Evolutionary conservation across 2,113 vertebrate genomes (phyloP), one percentile per base, ranked within the genome.

Genomic region (Circaetus cinerascens): DNA sequence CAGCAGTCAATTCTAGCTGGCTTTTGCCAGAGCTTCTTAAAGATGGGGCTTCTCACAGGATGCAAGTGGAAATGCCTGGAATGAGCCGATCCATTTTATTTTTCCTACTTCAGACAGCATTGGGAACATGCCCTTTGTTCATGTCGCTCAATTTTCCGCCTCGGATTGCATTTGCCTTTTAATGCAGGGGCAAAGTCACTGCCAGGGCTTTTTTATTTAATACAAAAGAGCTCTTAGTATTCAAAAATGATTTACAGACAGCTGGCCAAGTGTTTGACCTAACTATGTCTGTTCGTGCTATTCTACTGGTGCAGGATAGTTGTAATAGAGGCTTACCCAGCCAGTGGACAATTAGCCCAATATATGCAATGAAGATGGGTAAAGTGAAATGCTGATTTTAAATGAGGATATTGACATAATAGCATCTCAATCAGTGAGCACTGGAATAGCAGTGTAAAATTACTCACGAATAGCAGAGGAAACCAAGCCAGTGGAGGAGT

Each of bases 341-440:
- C 62, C 93, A 66, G 95, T 94, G 94, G 91, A 97, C 94, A 95
- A 97, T 97, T 95, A 96, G 79, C 73, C 88, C 76, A 94, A 30
- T 53, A 56, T 63, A 91, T 64, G 83, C 78, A 82, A 63, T 91
- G 91, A 91, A 94, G 95, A 95, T 90, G 95, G 66, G 81, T 75
- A 94, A 96, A 96, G 93, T 78, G 74, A 96, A 96, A 95, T 71
- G 94, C 84, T 96, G 95, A 72, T 95, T 96, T 97, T 85, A 96
- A 93, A 96, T 95, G 91, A 95, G 95, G 88, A 85, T 96, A 96
- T 94, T 96, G 95, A 91, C 93, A 96, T 94, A 96, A 94, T 91
- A 96, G 91, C 91, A 90, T 91, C 90, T 96, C 93, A 94, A 90
- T 95, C 95, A 96, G 89, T 29, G 68, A 89, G 69, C 73, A 71